These are phyloP conservation scores for Cydia pomonella DNA, from an alignment of 1,140 invertebrate genomes.

Conservation along the genomic window DNA sequence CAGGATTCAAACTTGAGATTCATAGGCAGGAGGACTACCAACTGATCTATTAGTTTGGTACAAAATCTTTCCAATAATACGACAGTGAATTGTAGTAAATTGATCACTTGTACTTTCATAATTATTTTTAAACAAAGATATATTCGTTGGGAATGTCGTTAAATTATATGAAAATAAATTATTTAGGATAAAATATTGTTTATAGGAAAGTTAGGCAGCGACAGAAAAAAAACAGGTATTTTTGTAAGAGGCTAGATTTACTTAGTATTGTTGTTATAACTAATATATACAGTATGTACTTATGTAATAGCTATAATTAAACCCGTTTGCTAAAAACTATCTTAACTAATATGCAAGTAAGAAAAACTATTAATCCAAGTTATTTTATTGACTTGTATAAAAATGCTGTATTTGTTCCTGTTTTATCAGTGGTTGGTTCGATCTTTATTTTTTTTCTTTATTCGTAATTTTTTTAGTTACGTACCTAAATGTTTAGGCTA, in stretches of 20 bases:
- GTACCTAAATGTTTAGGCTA: background rate
- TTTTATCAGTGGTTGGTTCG: background rate
- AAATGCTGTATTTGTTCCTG: background rate
- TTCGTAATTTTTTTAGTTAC: background rate
- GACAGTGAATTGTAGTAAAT: too few relatives aligned
- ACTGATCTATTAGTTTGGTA: too few relatives aligned
- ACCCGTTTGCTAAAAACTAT: constrained; percentile 26
- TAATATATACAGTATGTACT: background rate
- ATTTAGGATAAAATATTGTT: too few relatives aligned
- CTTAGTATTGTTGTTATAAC: constrained; percentile 20
- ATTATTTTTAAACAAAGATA: too few relatives aligned
- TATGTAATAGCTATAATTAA: constrained; percentile 23
- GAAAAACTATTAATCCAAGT: too few relatives aligned
- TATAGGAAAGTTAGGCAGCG: background rate
- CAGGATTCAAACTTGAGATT: too few relatives aligned
- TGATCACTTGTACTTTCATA: too few relatives aligned
- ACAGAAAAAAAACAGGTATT: constrained; percentile 8
- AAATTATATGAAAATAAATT: too few relatives aligned
- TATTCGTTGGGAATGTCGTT: too few relatives aligned
- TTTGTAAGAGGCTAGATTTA: constrained; percentile 16
- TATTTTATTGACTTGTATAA: background rate
- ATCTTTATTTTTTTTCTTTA: background rate
- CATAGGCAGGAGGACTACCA: too few relatives aligned
- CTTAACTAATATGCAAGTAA: background rate
- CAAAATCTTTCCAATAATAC: too few relatives aligned